phyloP scores from a whole-genome alignment of 2,113 vertebrate genomes.

The Ariopsis seemanni region DNA sequence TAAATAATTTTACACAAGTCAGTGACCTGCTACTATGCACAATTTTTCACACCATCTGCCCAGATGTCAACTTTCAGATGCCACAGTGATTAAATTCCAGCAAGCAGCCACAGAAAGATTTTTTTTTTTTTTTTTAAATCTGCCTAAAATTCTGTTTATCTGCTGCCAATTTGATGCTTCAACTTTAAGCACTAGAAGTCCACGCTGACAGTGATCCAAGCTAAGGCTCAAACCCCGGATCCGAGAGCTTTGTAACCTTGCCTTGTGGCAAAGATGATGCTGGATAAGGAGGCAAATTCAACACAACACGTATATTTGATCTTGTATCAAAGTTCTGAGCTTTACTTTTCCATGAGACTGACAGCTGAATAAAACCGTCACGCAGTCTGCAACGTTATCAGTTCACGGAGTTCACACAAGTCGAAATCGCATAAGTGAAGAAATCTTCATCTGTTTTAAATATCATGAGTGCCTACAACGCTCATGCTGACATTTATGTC shows the following conservation, averaged over 20 bases:
- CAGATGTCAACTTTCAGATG: background rate
- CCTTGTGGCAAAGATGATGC: too few relatives aligned
- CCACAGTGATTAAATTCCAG: background rate
- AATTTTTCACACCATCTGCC: background rate
- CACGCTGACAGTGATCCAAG: too few relatives aligned
- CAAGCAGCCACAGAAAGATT: background rate
- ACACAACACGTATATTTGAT: too few relatives aligned
- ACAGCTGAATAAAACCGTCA: background rate
- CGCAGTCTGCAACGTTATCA: background rate
- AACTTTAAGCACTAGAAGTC: background rate
- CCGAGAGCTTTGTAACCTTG: too few relatives aligned
- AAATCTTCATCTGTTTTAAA: slow-evolving; percentile 5
- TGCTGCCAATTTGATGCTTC: background rate
- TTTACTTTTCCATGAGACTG: background rate
- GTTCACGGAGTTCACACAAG: background rate
- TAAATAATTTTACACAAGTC: background rate
- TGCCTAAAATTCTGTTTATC: background rate
- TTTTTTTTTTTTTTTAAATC: background rate
- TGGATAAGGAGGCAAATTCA: too few relatives aligned
- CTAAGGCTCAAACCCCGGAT: too few relatives aligned
- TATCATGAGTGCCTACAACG: background rate
- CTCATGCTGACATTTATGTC: slow-evolving; percentile 66
- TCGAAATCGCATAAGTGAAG: background rate
- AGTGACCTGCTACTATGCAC: background rate
- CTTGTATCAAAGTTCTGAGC: background rate